phyloP scores from a whole-genome alignment of 64 coral and sea anemone genomes.

The Exaiptasia diaphana region DNA sequence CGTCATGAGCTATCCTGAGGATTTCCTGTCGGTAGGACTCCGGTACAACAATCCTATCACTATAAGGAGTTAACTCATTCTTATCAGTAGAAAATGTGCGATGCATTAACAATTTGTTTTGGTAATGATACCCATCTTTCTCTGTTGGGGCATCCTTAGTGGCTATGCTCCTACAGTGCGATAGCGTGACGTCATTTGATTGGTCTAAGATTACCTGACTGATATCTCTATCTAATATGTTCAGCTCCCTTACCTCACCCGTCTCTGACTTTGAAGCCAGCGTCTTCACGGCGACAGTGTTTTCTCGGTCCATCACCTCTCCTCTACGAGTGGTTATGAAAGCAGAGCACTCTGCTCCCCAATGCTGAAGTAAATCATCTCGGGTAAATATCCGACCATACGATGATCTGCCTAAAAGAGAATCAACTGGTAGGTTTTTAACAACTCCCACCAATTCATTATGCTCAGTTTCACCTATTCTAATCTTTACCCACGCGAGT shows the following conservation, averaged over 20 bases:
- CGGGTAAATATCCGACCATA: constrained; percentile 7
- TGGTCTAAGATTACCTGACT: constrained; percentile 26
- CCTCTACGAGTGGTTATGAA: constrained; percentile 4
- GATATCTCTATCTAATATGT: constrained; percentile 5
- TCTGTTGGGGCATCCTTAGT: background rate
- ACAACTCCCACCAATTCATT: background rate
- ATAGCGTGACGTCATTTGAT: constrained; percentile 1
- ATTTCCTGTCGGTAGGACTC: background rate
- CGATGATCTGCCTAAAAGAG: constrained; percentile 9
- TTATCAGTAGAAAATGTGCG: background rate
- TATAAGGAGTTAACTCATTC: background rate
- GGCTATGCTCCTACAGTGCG: background rate
- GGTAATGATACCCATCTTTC: constrained; percentile 21
- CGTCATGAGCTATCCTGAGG: background rate
- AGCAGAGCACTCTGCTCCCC: background rate
- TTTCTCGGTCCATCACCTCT: background rate
- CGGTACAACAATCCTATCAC: background rate
- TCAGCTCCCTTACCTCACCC: background rate
- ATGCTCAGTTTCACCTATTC: background rate
- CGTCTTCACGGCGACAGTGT: background rate
- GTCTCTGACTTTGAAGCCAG: background rate
- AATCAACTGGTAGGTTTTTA: constrained; percentile 28
- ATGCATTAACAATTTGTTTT: constrained; percentile 19
- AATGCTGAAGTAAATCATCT: constrained; percentile 2
- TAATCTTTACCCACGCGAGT: no score